Evolutionary conservation across 2,888 invertebrate species (phyloP).

Genomic region (Ypsolopha scabrella): DNA sequence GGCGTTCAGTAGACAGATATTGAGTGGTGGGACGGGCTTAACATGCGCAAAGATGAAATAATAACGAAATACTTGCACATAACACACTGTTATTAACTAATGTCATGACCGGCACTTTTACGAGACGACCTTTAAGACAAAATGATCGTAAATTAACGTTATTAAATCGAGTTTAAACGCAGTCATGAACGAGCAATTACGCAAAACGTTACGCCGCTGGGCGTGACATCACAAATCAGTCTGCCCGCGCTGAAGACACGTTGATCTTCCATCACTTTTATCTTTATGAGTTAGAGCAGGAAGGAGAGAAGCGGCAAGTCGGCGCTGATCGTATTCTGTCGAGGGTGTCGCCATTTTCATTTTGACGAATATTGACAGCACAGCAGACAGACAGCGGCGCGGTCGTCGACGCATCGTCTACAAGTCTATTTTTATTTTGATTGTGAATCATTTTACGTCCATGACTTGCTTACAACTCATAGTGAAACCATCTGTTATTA

Average conservation of each 20-base stretch:
- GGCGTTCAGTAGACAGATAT: slow-evolving; percentile 66
- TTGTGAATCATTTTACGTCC: slow-evolving; percentile 55
- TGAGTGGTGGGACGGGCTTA: slow-evolving; percentile 69
- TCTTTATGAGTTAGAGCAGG: slow-evolving; percentile 23
- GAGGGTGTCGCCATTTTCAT: slow-evolving; percentile 79
- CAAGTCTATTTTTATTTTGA: slow-evolving; percentile 67
- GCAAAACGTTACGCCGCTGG: slow-evolving; percentile 70
- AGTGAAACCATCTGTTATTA: slow-evolving; percentile 34
- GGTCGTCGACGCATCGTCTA: slow-evolving; percentile 65
- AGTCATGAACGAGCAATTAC: slow-evolving; percentile 60
- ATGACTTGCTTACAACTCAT: slow-evolving; percentile 18
- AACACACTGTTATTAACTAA: slow-evolving; percentile 42
- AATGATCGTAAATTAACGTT: slow-evolving; percentile 57
- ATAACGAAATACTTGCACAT: slow-evolving; percentile 33
- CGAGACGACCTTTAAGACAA: slow-evolving; percentile 46
- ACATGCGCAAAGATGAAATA: slow-evolving; percentile 63
- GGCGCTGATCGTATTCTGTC: slow-evolving; percentile 66
- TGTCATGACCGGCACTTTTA: slow-evolving; percentile 50
- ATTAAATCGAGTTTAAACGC: slow-evolving; percentile 64
- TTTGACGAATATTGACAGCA: slow-evolving; percentile 82
- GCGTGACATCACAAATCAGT: slow-evolving; percentile 71
- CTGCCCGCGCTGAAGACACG: slow-evolving; percentile 58
- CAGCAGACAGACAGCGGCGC: slow-evolving; percentile 68
- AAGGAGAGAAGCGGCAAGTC: slow-evolving; percentile 36
- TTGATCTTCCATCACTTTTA: slow-evolving; percentile 36